phyloP scores from a whole-genome alignment of 2,888 invertebrate species.

The Hipparchia semele region DNA sequence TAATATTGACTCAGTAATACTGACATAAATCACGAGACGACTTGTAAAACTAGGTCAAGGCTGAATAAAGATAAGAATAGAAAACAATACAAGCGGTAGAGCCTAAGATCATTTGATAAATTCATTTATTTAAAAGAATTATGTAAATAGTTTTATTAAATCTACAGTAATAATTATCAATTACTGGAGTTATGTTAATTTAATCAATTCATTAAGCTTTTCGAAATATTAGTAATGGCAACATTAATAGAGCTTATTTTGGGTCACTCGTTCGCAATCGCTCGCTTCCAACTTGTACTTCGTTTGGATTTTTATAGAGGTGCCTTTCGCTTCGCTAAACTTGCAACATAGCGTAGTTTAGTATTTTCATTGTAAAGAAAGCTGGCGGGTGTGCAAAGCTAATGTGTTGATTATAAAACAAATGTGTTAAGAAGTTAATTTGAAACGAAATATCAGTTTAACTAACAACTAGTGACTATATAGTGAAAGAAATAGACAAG shows the following conservation, averaged over 20 bases:
- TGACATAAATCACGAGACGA: slow-evolving; percentile 57
- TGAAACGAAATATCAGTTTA: slow-evolving; percentile 58
- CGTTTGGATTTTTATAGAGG: slow-evolving; percentile 77
- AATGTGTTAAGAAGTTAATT: slow-evolving; percentile 57
- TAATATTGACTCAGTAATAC: not conserved
- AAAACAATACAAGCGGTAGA: slow-evolving; percentile 29
- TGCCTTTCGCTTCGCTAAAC: slow-evolving; percentile 83
- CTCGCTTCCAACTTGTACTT: slow-evolving; percentile 77
- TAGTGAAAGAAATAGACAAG: slow-evolving; percentile 79
- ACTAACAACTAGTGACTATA: slow-evolving; percentile 53
- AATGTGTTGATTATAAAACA: slow-evolving; percentile 58
- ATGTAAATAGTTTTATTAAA: not conserved
- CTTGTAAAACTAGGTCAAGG: slow-evolving; percentile 65
- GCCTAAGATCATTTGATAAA: not conserved
- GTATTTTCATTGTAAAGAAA: slow-evolving; percentile 81
- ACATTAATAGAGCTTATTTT: slow-evolving; percentile 81
- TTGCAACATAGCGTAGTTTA: slow-evolving; percentile 76
- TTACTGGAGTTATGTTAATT: not conserved
- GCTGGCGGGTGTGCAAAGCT: slow-evolving; percentile 83
- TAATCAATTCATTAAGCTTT: slow-evolving; percentile 57
- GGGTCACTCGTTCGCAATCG: slow-evolving; percentile 74
- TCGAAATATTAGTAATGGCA: slow-evolving; percentile 64
- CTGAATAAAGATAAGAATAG: slow-evolving; percentile 43
- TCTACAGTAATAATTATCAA: not conserved
- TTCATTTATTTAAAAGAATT: slow-evolving; percentile 5